These are phyloP conservation scores for Epinotia bilunana DNA, from an alignment of 2,888 invertebrate species.

Conservation along the genomic window DNA sequence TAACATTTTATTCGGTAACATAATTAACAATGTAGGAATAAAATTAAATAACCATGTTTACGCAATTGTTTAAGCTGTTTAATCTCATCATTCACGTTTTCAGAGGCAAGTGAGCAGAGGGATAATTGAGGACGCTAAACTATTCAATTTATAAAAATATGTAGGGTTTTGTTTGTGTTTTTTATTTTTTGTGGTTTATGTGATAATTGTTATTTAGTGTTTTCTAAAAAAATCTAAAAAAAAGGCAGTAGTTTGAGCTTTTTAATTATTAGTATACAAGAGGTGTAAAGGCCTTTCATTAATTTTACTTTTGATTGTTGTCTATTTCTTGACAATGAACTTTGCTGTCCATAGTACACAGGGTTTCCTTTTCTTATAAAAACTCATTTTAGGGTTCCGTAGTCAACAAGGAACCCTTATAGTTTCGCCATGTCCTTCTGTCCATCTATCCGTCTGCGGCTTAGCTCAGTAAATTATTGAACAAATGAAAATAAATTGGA, in stretches of 20 bases:
- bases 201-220: no score
- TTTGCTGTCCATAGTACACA: not conserved
- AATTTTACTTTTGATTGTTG: not conserved
- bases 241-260: not conserved
- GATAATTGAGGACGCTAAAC: not conserved
- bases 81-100: not conserved
- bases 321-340: not conserved
- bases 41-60: conserved; percentile 2
- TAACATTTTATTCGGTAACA: not conserved
- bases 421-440: no score
- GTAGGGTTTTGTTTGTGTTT: no score
- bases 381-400: no score
- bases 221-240: no score
- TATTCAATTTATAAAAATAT: no score
- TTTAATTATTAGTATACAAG: not conserved
- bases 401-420: no score
- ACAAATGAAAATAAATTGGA: no score
- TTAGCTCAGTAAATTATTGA: no score
- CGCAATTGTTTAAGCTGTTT: not conserved
- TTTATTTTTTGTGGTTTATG: no score
- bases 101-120: not conserved
- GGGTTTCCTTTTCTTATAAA: not conserved
- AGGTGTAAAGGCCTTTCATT: not conserved
- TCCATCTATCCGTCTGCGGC: no score
- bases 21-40: not conserved